Evolutionary conservation across 1,140 invertebrate species (phyloP).

Genomic region (Gonioctena quinquepunctata): DNA sequence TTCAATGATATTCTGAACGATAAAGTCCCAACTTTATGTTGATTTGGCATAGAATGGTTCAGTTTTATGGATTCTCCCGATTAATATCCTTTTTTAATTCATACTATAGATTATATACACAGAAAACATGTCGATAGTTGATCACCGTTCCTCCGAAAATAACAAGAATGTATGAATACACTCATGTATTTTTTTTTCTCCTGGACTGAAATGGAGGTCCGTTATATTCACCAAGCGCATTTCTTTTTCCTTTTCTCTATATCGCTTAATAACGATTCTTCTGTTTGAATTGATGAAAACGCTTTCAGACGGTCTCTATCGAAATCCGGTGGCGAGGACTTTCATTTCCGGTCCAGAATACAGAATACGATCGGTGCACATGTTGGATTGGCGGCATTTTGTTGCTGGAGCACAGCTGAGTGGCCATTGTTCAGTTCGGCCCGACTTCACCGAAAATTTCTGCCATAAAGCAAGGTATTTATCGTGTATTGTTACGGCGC

Average conservation of each 20-base stretch:
- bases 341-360: constrained; percentile 38
- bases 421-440: constrained; percentile 24
- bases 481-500: constrained; percentile 32
- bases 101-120: no score
- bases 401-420: constrained; percentile 23
- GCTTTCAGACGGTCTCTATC: constrained; percentile 20
- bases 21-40: no score
- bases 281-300: background rate
- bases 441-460: constrained; percentile 25
- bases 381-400: constrained; percentile 33
- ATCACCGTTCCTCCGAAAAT: no score
- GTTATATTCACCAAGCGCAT: no score
- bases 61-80: no score
- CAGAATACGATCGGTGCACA: constrained; percentile 24
- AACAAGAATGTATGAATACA: no score
- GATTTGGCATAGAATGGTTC: no score
- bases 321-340: constrained; percentile 32
- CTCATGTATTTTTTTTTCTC: no score
- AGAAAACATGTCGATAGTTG: no score
- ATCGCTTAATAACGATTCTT: background rate
- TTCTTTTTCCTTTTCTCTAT: background rate
- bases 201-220: no score
- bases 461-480: constrained; percentile 32
- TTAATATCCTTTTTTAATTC: no score
- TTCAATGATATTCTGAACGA: no score